Evolutionary conservation across 2,797 vertebrate genomes (phyloP), one percentile per base, ranked within the genome.

Genomic region (Crocidura indochinensis): DNA sequence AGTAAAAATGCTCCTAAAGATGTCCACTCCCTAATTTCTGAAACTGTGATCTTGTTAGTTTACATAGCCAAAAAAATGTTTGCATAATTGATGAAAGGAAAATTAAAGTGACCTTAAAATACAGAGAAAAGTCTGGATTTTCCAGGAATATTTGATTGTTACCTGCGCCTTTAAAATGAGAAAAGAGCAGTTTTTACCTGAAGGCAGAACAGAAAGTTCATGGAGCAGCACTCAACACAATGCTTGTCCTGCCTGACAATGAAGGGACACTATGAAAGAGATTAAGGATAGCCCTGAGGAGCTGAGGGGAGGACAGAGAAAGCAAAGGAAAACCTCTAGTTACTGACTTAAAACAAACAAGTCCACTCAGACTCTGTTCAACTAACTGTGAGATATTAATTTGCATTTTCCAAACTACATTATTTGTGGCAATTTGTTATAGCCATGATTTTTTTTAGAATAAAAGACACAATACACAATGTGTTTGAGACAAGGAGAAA

Each of bases 81-180:
- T 71, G 53, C 69, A 92, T 20, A 81, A 87, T 51, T 56, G 65
- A 56, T 53, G 60, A 51, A 10, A 85, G 8, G 68, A 82, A 68
- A 56, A 78, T n/a, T 68, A 85, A 69, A 10, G 20, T 67, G 77
- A 80, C 22, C 49, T 73, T 75, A 78, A 91, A 73, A 91, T 8
- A 49, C 67, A 65, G 73, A 67, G 29, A 8, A 4, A 8, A 26
- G 7, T 29, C 19, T 71, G 38, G 38, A 53, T 22, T 87, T 73
- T 24, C 78, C 19, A 64, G 27, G 29, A 4, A 22, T 24, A 76
- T 6, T 31, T 19, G 72, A 17, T 64, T 84, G 89, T 76, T 62
- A 78, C 31, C 4, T 4, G 19, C 75, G 19, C 44, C 46, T 68
- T 91, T 17, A 22, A 46, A 51, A 22, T 31, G 19, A 60, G 15